Base-by-base conservation (phyloP, 2,113 vertebrate species). In the Siniperca chuatsi region DNA sequence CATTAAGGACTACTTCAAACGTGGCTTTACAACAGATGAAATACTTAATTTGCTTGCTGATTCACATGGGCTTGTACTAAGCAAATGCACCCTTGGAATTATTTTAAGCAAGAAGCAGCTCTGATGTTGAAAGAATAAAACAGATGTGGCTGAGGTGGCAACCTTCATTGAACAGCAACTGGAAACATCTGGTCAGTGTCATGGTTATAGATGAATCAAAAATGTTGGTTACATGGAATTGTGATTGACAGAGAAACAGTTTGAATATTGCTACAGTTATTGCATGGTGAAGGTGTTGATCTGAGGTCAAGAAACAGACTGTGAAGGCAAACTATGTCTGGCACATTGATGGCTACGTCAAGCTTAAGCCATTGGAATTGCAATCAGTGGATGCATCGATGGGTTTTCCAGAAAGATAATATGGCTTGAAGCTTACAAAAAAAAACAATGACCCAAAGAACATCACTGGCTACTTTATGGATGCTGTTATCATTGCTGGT, bases 161-260 rank as follows among this genome's bases (percentile, higher is more conserved):
- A 7, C 60, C 8, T 81, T 73, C 8, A 52, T 69, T 68, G 13
- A 76, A 5, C 18, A 33, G 16, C 72, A 82, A 16, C 62, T 81
- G 16, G 15, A 74, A 57, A 48, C 50, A 29, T 75, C 71, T 57
- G 50, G 37, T 60, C 58, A 66, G 25, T 52, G 23, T 6, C 69
- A 74, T 44, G 70, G 52, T 10, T 67, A 66, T 20, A 66, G 61
- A 55, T 66, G 79, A 18, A 75, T 81, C 69, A 64, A 29, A 82
- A 68, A 35, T 75, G 70, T 40, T 67, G 50, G 48, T 50, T 81
- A 42, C 10, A 54, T 25, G 70, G 70, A 54, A 82, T 37, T 46
- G 16, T 75, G 20, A 68, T 25, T 18, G 25, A 82, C 42, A 70
- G 40, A 54, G 55, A 83, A 42, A 67, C 35, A 13, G 57, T 70